These are phyloP conservation scores for Augochlora pura DNA, from an alignment of 1,140 invertebrate species.

Conservation along the genomic window DNA sequence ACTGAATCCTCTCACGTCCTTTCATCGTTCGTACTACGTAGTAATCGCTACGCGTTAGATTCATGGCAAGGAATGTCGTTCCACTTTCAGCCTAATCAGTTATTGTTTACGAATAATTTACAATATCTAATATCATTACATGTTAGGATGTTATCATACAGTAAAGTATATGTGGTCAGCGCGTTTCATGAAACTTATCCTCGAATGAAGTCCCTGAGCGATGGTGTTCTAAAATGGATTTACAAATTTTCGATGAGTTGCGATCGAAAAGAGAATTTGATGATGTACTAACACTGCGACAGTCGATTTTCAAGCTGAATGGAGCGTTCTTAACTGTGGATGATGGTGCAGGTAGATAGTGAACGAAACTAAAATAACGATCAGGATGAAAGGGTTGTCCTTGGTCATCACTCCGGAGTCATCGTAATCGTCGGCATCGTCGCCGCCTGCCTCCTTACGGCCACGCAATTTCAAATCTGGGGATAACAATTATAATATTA, in stretches of 20 bases:
- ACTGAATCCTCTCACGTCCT: background rate
- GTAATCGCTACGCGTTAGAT: background rate
- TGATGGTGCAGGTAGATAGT: slow-evolving; percentile 70
- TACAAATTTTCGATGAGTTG: slow-evolving; percentile 56
- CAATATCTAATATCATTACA: slow-evolving; percentile 41
- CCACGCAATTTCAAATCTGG: slow-evolving; percentile 74
- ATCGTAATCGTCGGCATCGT: slow-evolving; percentile 72
- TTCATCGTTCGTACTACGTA: background rate
- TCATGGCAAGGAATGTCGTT: background rate
- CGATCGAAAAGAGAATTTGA: slow-evolving; percentile 44
- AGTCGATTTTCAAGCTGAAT: slow-evolving; percentile 72
- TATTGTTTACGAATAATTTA: slow-evolving; percentile 21
- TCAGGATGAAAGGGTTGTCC: slow-evolving; percentile 48
- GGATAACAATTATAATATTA: slow-evolving; percentile 15
- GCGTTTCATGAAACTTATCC: slow-evolving; percentile 53
- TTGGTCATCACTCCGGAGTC: slow-evolving; percentile 66
- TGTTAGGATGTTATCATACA: slow-evolving; percentile 46
- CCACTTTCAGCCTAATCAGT: background rate
- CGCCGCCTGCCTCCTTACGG: slow-evolving; percentile 69
- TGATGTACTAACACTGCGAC: slow-evolving; percentile 32
- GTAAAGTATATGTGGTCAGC: slow-evolving; percentile 57
- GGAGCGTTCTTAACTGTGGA: slow-evolving; percentile 69
- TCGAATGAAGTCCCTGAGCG: slow-evolving; percentile 62
- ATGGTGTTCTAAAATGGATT: slow-evolving; percentile 59
- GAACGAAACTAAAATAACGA: slow-evolving; percentile 59